Percentiles rank a stretch among this genome's conserved stretches.
Conservation (phyloP, 2,797 vertebrate species). For the Sebastes hopkinsi region DNA sequence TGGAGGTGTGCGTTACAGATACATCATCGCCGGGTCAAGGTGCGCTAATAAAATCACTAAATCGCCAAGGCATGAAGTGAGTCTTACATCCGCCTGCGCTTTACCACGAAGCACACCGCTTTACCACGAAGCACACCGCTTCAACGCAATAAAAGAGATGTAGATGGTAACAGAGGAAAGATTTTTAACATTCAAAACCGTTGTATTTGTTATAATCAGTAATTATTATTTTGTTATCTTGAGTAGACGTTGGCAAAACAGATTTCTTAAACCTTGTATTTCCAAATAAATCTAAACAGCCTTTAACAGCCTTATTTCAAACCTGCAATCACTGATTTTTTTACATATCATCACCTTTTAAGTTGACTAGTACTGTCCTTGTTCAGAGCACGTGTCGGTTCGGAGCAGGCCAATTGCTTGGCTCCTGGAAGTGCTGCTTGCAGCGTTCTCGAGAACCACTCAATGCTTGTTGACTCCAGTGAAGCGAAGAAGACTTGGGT, state of each 20-base stretch:
- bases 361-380: not conserved
- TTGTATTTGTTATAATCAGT: not conserved
- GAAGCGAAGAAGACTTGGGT: too few relatives aligned
- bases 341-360: not conserved
- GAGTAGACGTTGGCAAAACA: not conserved
- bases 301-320: not conserved
- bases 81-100: not conserved
- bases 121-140: not conserved
- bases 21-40: slow-evolving; percentile 15
- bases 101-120: not conserved
- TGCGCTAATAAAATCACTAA: slow-evolving; percentile 23
- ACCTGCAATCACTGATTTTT: not conserved
- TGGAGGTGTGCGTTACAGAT: not conserved
- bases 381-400: not conserved
- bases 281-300: not conserved
- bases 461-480: too few relatives aligned
- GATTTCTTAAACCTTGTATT: not conserved
- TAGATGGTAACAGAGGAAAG: not conserved
- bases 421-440: not conserved
- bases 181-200: not conserved
- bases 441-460: not conserved
- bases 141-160: not conserved
- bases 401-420: not conserved
- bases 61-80: slow-evolving; percentile 14
- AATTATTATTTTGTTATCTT: not conserved